Evolutionary conservation across 2,113 vertebrate species (phyloP).

Genomic region (Rutilus rutilus): DNA sequence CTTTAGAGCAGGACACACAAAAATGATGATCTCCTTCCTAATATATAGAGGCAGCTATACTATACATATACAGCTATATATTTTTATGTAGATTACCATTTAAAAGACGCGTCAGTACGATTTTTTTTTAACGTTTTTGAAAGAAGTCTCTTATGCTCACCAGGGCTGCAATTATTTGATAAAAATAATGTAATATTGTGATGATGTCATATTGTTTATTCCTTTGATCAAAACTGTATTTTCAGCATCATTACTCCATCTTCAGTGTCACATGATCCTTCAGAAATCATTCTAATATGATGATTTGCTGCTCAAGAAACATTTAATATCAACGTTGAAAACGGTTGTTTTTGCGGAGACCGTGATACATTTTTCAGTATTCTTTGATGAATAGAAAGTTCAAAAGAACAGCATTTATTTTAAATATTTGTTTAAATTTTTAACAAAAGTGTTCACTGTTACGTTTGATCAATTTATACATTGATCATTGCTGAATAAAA

Average conservation of each 20-base stretch:
- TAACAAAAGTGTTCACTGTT: background rate
- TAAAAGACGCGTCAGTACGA: background rate
- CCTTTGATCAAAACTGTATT: background rate
- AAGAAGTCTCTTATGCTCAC: too few relatives aligned
- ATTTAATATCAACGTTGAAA: background rate
- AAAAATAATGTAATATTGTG: too few relatives aligned
- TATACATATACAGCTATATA: background rate
- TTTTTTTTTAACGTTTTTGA: too few relatives aligned
- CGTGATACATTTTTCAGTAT: too few relatives aligned
- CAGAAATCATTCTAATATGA: background rate
- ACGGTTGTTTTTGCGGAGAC: background rate
- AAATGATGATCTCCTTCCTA: background rate
- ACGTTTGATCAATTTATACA: background rate
- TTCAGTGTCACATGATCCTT: background rate
- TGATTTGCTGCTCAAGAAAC: background rate
- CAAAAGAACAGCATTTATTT: background rate
- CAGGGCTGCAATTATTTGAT: too few relatives aligned
- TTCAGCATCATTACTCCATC: background rate
- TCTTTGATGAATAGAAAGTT: too few relatives aligned
- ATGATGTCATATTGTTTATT: too few relatives aligned
- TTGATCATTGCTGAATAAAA: background rate
- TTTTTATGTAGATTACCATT: background rate
- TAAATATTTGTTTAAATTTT: background rate
- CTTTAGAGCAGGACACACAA: background rate
- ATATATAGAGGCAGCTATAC: background rate